Conservation (phyloP, 2,113 vertebrate genomes). For the Coryphaenoides rupestris region DNA sequence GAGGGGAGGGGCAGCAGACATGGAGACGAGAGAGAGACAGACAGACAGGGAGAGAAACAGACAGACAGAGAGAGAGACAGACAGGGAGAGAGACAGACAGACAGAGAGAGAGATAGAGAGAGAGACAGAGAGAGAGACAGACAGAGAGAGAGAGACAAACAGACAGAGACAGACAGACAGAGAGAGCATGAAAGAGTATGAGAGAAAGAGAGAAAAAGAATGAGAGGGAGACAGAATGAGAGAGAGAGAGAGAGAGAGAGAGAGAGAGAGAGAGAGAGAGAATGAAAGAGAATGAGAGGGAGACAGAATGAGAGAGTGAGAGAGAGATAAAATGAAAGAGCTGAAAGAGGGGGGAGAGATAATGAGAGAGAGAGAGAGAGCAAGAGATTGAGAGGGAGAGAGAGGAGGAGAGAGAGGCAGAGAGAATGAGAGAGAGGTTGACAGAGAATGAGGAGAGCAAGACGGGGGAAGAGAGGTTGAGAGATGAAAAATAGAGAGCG, state of each 20-base stretch:
- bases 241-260: background rate
- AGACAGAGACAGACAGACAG: too few relatives aligned
- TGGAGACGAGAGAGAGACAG: conserved; percentile 7
- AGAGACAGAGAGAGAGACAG: too few relatives aligned
- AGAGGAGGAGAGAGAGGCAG: conserved; percentile 11
- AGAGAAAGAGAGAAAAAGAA: too few relatives aligned
- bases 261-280: background rate
- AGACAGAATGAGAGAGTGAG: background rate
- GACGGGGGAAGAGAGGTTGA: conserved; percentile 29
- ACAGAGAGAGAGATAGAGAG: too few relatives aligned
- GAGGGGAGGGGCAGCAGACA: conserved; percentile 14
- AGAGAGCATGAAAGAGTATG: too few relatives aligned
- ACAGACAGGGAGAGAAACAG: conserved; percentile 11
- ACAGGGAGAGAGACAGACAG: too few relatives aligned
- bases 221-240: background rate
- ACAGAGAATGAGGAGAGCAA: conserved; percentile 5
- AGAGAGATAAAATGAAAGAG: background rate
- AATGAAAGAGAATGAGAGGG: background rate
- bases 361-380: too few relatives aligned
- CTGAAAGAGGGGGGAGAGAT: conserved; percentile 21
- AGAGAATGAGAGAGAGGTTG: background rate
- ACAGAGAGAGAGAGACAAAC: too few relatives aligned
- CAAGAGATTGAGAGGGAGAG: too few relatives aligned
- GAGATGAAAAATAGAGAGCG: conserved; percentile 5
- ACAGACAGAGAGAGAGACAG: too few relatives aligned